These are phyloP conservation scores for Anthrax anthrax DNA, from an alignment of 2,888 invertebrate species.

Conservation along the genomic window DNA sequence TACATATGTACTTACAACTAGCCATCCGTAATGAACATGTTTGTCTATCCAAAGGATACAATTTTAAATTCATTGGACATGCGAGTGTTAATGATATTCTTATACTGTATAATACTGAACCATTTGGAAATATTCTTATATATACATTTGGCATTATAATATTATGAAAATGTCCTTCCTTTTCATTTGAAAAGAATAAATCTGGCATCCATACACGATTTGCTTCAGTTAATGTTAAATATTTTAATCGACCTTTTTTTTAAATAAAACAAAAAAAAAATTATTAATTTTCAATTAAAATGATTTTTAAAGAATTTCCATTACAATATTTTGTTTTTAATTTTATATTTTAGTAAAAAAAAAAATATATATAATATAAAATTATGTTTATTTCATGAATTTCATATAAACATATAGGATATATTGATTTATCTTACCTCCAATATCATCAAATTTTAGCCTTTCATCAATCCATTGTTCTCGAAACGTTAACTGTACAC, in stretches of 20 bases:
- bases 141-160: conserved; percentile 97
- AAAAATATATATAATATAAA: too few relatives aligned
- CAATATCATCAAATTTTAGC: conserved; percentile 74
- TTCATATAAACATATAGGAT: neutral
- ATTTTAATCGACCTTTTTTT: conserved; percentile 78
- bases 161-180: conserved; percentile 93
- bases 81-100: conserved; percentile 91
- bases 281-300: neutral
- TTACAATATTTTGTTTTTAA: neutral
- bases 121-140: conserved; percentile 89
- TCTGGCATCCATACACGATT: conserved; percentile 98
- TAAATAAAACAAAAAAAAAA: conserved; percentile 13
- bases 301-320: neutral
- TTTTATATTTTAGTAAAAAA: too few relatives aligned
- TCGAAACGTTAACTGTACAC: conserved; percentile 91
- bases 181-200: conserved; percentile 94
- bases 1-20: conserved; percentile 68
- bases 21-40: conserved; percentile 90
- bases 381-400: too few relatives aligned
- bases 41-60: conserved; percentile 93
- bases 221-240: conserved; percentile 84
- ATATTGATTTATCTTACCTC: conserved; percentile 39
- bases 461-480: conserved; percentile 95
- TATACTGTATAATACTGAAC: conserved; percentile 91
- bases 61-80: conserved; percentile 94